Evolutionary conservation across 2,797 vertebrate species (phyloP), one percentile per base, ranked within the genome.

Genomic region (Sternotherus odoratus): DNA sequence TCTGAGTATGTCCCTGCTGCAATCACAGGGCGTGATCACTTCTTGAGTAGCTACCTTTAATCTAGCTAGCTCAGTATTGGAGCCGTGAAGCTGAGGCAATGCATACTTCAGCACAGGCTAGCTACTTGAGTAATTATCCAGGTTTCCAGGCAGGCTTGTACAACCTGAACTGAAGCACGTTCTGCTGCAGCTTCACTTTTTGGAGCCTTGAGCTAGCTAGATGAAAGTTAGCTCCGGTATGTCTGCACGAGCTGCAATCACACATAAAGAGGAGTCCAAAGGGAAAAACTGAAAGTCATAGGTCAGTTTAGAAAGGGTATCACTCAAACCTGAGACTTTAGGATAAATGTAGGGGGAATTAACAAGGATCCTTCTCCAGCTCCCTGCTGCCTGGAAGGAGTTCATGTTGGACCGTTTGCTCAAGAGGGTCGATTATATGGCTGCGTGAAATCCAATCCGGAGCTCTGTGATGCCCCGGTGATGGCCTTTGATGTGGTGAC

Each of bases 401-500:
- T 69, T 69, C 33, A 33, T 2, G 46, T n/a, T 36, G 7, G 12
- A 43, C 23, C 23, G 0, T 43, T 74, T 23, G 26, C 33, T n/a
- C 33, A 19, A 66, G 43, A 43, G 39, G 12, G 39, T 43, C 23
- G 23, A 46, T 74, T 26, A 74, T 74, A 74, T 74, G 11, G 12
- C 66, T 72, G 11, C 26, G 69, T 74, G 69, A 74, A 74, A 74
- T 24, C 69, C 69, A 13, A 4, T 46, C 39, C 26, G 26, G n/a
- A 72, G 36, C 36, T 36, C 36, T 2, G 26, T 13, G 80, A 57
- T 60, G 77, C 79, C 74, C 36, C 0, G 49, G 15, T 0, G 0
- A 24, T 19, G 0, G 0, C 0, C 3, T 57, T 49, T 9, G 48
- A 17, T 36, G 26, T 28, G 5, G 30, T 24, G 19, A 43, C 39